phyloP scores from a whole-genome alignment of 2,888 invertebrate species.

The Scaptodrosophila latifasciaeformis region DNA sequence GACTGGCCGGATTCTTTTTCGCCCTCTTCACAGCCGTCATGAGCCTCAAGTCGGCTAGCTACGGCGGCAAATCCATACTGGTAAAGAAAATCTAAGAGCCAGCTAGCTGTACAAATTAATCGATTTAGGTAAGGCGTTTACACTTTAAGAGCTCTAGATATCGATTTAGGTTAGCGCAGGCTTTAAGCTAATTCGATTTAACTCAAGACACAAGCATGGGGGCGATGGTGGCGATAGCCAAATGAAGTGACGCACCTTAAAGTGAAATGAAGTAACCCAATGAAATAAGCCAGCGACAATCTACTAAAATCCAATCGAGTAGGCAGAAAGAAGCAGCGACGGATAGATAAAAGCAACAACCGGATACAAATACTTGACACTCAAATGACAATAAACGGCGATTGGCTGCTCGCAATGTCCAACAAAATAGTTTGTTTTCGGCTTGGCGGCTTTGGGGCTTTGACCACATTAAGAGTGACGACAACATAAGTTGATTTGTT shows the following conservation, averaged over 20 bases:
- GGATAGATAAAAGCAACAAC: slow-evolving; percentile 4
- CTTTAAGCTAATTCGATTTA: not conserved
- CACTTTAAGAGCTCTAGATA: slow-evolving; percentile 6
- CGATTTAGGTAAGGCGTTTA: not conserved
- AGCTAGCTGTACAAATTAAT: slow-evolving; percentile 4
- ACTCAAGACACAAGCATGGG: not conserved
- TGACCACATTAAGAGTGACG: slow-evolving; percentile 41
- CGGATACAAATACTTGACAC: slow-evolving; percentile 11
- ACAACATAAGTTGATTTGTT: slow-evolving; percentile 36
- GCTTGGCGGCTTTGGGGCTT: not conserved
- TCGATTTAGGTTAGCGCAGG: slow-evolving; percentile 4
- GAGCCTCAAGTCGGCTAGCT: slow-evolving; percentile 78
- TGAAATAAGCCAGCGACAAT: not conserved
- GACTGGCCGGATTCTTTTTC: slow-evolving; percentile 91
- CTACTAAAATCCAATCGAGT: not conserved
- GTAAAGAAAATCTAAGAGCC: slow-evolving; percentile 49
- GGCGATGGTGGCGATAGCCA: slow-evolving; percentile 24
- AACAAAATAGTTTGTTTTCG: slow-evolving; percentile 29
- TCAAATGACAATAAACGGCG: slow-evolving; percentile 24
- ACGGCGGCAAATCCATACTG: slow-evolving; percentile 53
- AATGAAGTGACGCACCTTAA: slow-evolving; percentile 5
- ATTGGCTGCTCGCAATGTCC: slow-evolving; percentile 5
- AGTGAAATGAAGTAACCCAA: slow-evolving; percentile 27
- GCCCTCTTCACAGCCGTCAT: slow-evolving; percentile 89
- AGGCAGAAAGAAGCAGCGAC: not conserved